Evolutionary conservation across 2,797 vertebrate genomes (phyloP), one percentile per base, ranked within the genome.

Genomic region (Enteromius argenteus): DNA sequence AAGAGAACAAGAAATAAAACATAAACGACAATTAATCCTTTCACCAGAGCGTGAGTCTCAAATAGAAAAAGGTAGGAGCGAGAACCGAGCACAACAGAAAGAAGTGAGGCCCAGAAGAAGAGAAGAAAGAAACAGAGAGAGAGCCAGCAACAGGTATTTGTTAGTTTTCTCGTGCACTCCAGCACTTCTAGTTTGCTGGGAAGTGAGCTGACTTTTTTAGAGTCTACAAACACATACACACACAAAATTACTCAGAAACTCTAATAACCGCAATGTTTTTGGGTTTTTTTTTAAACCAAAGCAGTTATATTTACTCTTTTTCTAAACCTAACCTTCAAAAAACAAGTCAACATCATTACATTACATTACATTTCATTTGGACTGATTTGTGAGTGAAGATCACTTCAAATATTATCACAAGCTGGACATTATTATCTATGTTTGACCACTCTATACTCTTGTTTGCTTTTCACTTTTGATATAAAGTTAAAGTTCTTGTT

Each of bases 1-100:
- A 94, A 95, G 88, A 94, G 94, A 95, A 95, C 93, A 94, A 94
- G 94, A 94, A 94, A 95, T 93, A 94, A 93, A 93, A 92, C 93
- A 94, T 93, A 94, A 94, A 95, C 84, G 89, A 91, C 93, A 93
- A 95, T 95, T 95, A 94, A 94, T 95, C 92, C 92, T 93, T 94
- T 94, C 93, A 93, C 91, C 91, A 88, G 75, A 90, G 91, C 93
- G 92, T 91, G 49, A 35, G 88, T 93, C 93, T 92, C 92, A 93
- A 92, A 95, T 90, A 92, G 89, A 90, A 87, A 27, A 90, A 93
- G 92, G 92, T 93, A 93, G 92, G 89, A 92, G 87, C 88, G 79
- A 91, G 83, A 78, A 60, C 44, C 80, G 35, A 42, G 4, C 53
- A 14, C 72, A 8, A 23, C 75, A 75, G 53, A 81, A 81, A 73